Base-by-base conservation (phyloP, 64 coral and sea anemone species). In the Dendronephthya gigantea region DNA sequence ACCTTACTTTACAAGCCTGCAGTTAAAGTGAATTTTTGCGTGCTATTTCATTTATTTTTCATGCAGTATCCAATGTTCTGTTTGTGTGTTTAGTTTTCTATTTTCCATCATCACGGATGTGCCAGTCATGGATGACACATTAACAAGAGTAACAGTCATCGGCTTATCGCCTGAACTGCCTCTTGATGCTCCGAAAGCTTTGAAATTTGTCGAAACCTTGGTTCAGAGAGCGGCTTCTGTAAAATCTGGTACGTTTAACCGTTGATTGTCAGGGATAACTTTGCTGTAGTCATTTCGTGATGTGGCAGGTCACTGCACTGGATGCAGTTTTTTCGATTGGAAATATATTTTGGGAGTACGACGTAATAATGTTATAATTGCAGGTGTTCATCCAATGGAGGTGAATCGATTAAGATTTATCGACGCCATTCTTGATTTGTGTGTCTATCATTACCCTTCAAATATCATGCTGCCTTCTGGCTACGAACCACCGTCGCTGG, bases 361-460 rank as follows among this genome's bases (percentile, higher is more conserved):
- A 62, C 55, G 19, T 22, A 0, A 7, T 16, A 79, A 33, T 9
- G 2, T 48, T 56, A 88, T 40, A 23, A n/a, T 25, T 35, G 40
- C 84, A 98, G 95, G 92, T 4, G 87, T 91, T 28, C 81, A 92
- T 27, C 86, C 68, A 82, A 87, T 98, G 47, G 90, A 88, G 34
- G 90, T 98, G 27, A 92, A 68, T 62, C 82, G 95, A 56, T 56
- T 93, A 39, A 92, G 93, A 82, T 82, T 98, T 7, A 34, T 98
- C 36, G 95, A 98, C 91, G 95, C 95, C 33, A 86, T 98, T 38
- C 89, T 98, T 9, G 93, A 98, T 82, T 92, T 98, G 2, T 98
- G 95, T 90, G 92, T 92, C 9, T 98, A 98, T 75, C 95, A 98
- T 36, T 90, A 98, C 48, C 95, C 95, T 2, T 91, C 93, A 74